Evolutionary conservation across 2,888 invertebrate species (phyloP).

Genomic region (Lasioglossum vierecki): DNA sequence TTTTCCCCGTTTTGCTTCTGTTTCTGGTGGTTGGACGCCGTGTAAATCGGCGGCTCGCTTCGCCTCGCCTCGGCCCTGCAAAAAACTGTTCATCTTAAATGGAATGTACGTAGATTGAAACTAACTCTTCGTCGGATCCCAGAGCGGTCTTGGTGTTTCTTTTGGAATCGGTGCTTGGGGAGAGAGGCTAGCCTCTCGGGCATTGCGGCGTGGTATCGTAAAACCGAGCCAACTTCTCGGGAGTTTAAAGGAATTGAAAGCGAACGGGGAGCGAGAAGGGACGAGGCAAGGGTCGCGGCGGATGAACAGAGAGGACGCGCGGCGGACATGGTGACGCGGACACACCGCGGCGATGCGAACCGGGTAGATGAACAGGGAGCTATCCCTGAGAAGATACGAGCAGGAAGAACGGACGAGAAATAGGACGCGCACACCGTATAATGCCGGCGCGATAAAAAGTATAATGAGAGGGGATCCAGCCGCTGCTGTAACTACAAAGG

Average conservation of each 20-base stretch:
- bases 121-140: slow-evolving; percentile 23
- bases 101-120: slow-evolving; percentile 52
- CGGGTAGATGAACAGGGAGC: background rate
- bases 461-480: slow-evolving; percentile 66
- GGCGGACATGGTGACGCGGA: background rate
- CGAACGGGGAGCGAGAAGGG: background rate
- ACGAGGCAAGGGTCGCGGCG: background rate
- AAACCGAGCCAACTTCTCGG: slow-evolving; percentile 16
- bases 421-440: slow-evolving; percentile 50
- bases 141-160: background rate
- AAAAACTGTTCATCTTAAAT: slow-evolving; percentile 48
- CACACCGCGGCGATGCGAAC: background rate
- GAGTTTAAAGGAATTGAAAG: slow-evolving; percentile 35
- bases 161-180: slow-evolving; percentile 31
- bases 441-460: slow-evolving; percentile 61
- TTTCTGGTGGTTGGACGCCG: background rate
- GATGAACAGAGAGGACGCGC: background rate
- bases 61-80: background rate
- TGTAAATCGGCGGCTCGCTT: background rate
- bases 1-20: background rate
- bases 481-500: slow-evolving; percentile 67
- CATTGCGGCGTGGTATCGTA: slow-evolving; percentile 25
- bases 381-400: background rate
- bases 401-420: slow-evolving; percentile 28
- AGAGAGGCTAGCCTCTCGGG: background rate